Evolutionary conservation across 1,140 invertebrate genomes (phyloP), one percentile per base, ranked within the genome.

Genomic region (Hylyphantes graminicola): DNA sequence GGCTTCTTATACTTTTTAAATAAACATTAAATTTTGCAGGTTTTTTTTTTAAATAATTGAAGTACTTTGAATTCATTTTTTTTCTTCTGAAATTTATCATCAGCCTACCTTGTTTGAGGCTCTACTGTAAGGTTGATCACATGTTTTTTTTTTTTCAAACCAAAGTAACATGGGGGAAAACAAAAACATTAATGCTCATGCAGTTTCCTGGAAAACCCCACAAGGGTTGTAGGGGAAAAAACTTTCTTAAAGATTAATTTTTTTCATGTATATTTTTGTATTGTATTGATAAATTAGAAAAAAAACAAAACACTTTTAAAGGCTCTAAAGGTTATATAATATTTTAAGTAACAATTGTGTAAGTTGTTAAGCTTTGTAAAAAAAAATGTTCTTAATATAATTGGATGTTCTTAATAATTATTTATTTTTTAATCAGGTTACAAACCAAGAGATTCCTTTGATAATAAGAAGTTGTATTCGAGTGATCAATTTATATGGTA

Each of bases 391-490:
- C 15, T 57, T 15, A 11, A 57, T 15, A 51, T 17, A 53, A 50
- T 12, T 68, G 13, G 10, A 50, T n/a, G 7, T 67, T 35, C 5
- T 70, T 53, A 4, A n/a, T 7, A 70, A n/a, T 11, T 70, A 6
- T 50, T 48, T 53, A 9, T 65, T 73, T 48, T 53, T 65, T 75
- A 48, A 87, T 21, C 78, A 97, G 89, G 93, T 92, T 0, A 95
- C 94, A 0, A 93, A 94, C 87, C 93, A 96, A 88, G 95, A 97
- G 86, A 96, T 98, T 88, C 96, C 96, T 11, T 88, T 96, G 1
- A 94, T 98, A 85, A 93, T 98, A 87, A 94, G 94, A 86, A 97
- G 96, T 86, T 98, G 96, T 90, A 95, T 98, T 86, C 92, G 96
- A 87, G 94, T 97, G 54, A 97, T 98, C 87, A 97, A 97, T 91